phyloP scores from a whole-genome alignment of 2,797 vertebrate genomes.

The Vultur gryphus region DNA sequence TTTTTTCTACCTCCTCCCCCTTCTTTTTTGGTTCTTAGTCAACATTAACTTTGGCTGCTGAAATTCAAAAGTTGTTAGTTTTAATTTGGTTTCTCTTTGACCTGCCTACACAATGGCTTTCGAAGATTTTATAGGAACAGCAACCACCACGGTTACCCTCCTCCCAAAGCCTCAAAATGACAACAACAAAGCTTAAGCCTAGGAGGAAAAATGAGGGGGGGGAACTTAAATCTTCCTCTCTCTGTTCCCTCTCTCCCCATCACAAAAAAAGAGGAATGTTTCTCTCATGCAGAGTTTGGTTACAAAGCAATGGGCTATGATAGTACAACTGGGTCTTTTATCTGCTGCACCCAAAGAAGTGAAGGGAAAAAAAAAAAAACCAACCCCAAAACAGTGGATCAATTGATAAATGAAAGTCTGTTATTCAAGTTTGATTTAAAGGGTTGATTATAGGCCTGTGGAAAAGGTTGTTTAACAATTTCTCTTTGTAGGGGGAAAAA shows the following conservation, averaged over 20 bases:
- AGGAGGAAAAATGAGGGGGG: not conserved
- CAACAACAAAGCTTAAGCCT: not conserved
- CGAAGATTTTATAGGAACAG: constrained; percentile 29
- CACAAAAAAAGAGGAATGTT: not conserved
- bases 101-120: constrained; percentile 62
- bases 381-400: constrained; percentile 7
- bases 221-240: not conserved
- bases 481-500: constrained; percentile 47
- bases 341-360: constrained; percentile 1
- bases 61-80: constrained; percentile 75
- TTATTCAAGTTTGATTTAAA: constrained; percentile 36
- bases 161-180: not conserved
- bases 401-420: constrained; percentile 28
- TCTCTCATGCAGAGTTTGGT: constrained; percentile 27
- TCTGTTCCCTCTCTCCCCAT: not conserved
- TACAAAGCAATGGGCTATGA: constrained; percentile 5
- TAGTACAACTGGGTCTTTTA: constrained; percentile 9
- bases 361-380: not conserved
- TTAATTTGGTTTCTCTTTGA: constrained; percentile 73
- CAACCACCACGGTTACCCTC: not conserved
- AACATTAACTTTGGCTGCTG: constrained; percentile 72
- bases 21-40: constrained; percentile 61
- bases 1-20: constrained; percentile 5
- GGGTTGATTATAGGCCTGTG: constrained; percentile 18
- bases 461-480: constrained; percentile 44